Evolutionary conservation across 2,888 invertebrate species (phyloP).

Genomic region (Nowickia ferox): DNA sequence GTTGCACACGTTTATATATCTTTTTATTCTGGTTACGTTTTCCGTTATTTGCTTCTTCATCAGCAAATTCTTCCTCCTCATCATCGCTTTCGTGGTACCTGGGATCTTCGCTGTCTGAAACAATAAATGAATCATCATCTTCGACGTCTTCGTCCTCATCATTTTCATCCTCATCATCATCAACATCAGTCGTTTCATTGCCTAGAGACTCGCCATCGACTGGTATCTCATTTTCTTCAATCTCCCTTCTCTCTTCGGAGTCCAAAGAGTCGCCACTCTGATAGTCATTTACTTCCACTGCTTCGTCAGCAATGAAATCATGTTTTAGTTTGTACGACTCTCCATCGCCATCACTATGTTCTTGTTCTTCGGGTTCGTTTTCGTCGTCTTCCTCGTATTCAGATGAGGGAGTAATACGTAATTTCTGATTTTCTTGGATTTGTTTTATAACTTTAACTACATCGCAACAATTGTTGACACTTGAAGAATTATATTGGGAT

Average conservation of each 20-base stretch:
- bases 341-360: constrained; percentile 59
- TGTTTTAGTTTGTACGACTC: constrained; percentile 62
- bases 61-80: constrained; percentile 9
- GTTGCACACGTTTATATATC: constrained; percentile 49
- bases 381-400: constrained; percentile 29
- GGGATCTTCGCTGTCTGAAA: constrained; percentile 78
- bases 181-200: constrained; percentile 81
- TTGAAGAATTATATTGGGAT: neutral
- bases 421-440: neutral
- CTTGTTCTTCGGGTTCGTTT: constrained; percentile 34
- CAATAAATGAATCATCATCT: constrained; percentile 84
- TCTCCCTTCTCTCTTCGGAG: constrained; percentile 84
- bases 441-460: neutral
- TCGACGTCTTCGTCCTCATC: constrained; percentile 84
- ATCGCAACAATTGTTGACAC: neutral
- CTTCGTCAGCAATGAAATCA: constrained; percentile 79
- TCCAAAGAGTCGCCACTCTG: constrained; percentile 82
- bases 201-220: constrained; percentile 85
- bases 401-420: constrained; percentile 15
- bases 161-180: constrained; percentile 77
- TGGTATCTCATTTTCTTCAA: constrained; percentile 84
- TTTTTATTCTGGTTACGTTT: constrained; percentile 15
- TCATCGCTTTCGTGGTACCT: constrained; percentile 25
- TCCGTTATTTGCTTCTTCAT: constrained; percentile 14
- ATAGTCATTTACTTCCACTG: constrained; percentile 77